A percentile compares a stretch with the other conserved stretches of the same genome.
Evolutionary conservation across 2,888 invertebrate genomes (phyloP).

Genomic region (Antitype chi): DNA sequence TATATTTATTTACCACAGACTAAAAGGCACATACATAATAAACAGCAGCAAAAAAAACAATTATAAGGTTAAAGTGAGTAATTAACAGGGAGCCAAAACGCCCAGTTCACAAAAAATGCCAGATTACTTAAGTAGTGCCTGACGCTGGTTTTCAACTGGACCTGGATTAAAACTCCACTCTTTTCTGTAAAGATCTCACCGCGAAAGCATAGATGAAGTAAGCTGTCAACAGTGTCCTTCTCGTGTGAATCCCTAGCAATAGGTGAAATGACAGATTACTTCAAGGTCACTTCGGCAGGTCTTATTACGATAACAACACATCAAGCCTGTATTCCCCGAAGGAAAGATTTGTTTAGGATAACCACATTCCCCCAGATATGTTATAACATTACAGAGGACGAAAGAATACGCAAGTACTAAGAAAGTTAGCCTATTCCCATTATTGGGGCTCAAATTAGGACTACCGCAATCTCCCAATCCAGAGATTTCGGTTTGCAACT

Average conservation of each 20-base stretch:
- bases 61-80: too few species aligned
- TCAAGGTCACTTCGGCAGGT: not conserved
- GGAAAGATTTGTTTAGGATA: not conserved
- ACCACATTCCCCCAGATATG: not conserved
- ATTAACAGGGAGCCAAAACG: too few species aligned
- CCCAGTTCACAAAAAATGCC: too few species aligned
- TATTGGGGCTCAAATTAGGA: conserved; percentile 1
- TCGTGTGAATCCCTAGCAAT: not conserved
- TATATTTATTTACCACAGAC: too few species aligned
- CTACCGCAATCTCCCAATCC: not conserved
- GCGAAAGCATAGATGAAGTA: not conserved
- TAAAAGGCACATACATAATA: too few species aligned
- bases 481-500: not conserved
- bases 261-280: not conserved
- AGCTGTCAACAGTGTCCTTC: not conserved
- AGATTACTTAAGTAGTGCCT: too few species aligned
- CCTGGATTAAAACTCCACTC: not conserved
- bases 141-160: too few species aligned
- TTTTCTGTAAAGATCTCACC: not conserved
- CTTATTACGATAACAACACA: not conserved
- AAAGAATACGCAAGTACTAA: not conserved
- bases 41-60: too few species aligned
- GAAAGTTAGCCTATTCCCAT: not conserved
- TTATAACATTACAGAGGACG: not conserved
- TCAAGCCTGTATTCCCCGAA: not conserved